phyloP scores from a whole-genome alignment of 2,888 invertebrate genomes.

The Carpatolechia fugitivella region DNA sequence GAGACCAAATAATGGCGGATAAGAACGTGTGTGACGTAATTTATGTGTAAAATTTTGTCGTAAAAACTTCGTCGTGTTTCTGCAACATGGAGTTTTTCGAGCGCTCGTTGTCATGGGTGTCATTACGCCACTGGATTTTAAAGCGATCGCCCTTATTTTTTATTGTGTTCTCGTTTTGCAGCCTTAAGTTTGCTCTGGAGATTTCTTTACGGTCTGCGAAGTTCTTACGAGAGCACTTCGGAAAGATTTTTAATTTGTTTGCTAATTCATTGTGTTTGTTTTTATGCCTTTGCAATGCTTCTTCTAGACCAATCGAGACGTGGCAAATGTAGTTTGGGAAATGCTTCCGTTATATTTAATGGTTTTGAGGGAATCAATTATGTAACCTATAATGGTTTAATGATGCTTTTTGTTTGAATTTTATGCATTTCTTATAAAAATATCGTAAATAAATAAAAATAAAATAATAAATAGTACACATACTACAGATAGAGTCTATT shows the following conservation, averaged over 20 bases:
- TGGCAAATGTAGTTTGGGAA: constrained; percentile 31
- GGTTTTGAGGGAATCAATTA: too few species aligned
- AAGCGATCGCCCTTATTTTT: constrained; percentile 52
- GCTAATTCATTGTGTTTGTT: constrained; percentile 14
- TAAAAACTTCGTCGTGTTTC: constrained; percentile 57
- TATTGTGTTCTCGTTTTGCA: constrained; percentile 38
- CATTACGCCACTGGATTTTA: constrained; percentile 54
- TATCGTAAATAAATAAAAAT: too few species aligned
- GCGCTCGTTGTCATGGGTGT: constrained; percentile 46
- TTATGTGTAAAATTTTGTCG: constrained; percentile 67
- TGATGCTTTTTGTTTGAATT: too few species aligned
- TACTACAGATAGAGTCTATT: too few species aligned
- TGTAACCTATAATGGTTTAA: too few species aligned
- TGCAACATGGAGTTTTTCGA: constrained; percentile 47
- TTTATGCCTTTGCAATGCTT: background rate
- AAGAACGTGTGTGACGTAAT: constrained; percentile 68
- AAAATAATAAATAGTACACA: too few species aligned
- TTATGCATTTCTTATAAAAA: too few species aligned
- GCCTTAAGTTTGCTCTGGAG: constrained; percentile 24
- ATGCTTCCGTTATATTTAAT: background rate
- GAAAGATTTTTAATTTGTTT: constrained; percentile 5
- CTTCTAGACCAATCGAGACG: too few species aligned
- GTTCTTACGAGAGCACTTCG: constrained; percentile 3
- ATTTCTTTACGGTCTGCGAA: constrained; percentile 16
- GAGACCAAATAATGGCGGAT: constrained; percentile 66